phyloP scores from a whole-genome alignment of 2,888 invertebrate genomes.

The Bellardia pandia region DNA sequence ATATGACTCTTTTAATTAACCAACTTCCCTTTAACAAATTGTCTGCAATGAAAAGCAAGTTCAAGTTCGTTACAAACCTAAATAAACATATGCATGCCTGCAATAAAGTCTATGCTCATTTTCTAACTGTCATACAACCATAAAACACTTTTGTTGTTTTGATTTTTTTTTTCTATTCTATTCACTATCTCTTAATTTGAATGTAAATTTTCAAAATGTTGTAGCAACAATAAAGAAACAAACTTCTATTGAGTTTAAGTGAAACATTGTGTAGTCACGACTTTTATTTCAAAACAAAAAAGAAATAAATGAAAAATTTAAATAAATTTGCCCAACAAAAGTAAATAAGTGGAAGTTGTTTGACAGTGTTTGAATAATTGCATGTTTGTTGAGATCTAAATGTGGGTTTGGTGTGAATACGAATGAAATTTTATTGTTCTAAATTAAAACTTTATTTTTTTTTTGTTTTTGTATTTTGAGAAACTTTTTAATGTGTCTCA shows the following conservation, averaged over 20 bases:
- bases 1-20: too few relatives aligned
- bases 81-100: too few relatives aligned
- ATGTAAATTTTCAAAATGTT: constrained; percentile 23
- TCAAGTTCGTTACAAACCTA: too few relatives aligned
- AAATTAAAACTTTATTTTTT: constrained; percentile 46
- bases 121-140: too few relatives aligned
- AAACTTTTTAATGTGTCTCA: constrained; percentile 45
- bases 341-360: background rate
- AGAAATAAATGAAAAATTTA: constrained; percentile 7
- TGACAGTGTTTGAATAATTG: background rate
- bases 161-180: background rate
- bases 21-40: too few relatives aligned
- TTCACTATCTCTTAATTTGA: constrained; percentile 2
- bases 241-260: constrained; percentile 34
- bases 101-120: too few relatives aligned
- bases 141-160: background rate
- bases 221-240: constrained; percentile 10
- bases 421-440: constrained; percentile 27
- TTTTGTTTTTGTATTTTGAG: background rate
- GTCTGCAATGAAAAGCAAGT: too few relatives aligned
- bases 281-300: constrained; percentile 32
- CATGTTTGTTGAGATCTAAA: background rate
- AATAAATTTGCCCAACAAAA: background rate
- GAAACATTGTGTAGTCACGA: constrained; percentile 64
- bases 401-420: constrained; percentile 22